Evolutionary conservation across 2,797 vertebrate species (phyloP).

Genomic region (Mus spretus): DNA sequence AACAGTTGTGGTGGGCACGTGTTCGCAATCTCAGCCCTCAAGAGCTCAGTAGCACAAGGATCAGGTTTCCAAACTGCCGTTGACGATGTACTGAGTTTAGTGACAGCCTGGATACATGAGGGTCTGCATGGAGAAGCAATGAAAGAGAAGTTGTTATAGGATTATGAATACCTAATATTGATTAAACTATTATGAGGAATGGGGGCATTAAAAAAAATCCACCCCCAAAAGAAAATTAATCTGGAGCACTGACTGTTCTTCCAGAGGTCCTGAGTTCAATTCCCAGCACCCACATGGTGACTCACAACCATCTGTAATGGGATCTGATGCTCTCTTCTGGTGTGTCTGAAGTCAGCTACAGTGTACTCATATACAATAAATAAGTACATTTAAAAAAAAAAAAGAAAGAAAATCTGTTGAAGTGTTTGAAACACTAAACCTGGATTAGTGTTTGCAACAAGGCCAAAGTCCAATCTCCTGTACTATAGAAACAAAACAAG

Average conservation of each 20-base stretch:
- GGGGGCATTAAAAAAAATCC: neutral
- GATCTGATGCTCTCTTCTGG: too few species aligned
- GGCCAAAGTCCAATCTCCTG: neutral
- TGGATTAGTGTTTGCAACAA: neutral
- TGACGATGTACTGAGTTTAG: neutral
- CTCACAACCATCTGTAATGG: too few species aligned
- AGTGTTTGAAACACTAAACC: neutral
- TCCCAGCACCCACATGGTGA: too few species aligned
- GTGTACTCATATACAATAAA: too few species aligned
- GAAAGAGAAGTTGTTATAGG: neutral
- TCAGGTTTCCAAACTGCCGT: neutral
- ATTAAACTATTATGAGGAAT: slow-evolving; percentile 2
- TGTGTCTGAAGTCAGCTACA: too few species aligned
- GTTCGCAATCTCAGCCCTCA: neutral
- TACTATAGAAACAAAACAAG: neutral
- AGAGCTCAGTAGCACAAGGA: neutral
- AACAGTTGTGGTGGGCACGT: neutral
- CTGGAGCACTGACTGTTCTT: neutral
- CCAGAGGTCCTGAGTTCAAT: too few species aligned
- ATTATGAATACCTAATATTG: slow-evolving; percentile 42
- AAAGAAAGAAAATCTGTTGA: too few species aligned
- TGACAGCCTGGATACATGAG: neutral
- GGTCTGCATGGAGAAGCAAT: neutral
- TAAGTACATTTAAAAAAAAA: too few species aligned
- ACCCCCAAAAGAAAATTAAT: slow-evolving; percentile 2